Percentiles rank a stretch among this genome's conserved stretches.
These are phyloP conservation scores for Brachypterus glaber DNA, from an alignment of 2,888 invertebrate species.

Conservation along the genomic window DNA sequence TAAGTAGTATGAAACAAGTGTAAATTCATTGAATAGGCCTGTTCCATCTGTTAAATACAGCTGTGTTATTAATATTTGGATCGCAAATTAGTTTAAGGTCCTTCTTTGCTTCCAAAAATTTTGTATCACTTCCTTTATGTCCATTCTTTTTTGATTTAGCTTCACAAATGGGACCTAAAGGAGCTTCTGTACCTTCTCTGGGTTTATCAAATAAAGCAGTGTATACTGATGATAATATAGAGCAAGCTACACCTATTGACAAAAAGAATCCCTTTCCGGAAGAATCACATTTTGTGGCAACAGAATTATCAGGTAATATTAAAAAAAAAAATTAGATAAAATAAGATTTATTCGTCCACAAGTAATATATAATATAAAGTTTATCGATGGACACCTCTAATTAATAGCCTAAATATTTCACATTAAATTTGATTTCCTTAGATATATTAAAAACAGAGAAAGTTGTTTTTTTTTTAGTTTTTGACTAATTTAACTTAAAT, in stretches of 20 bases:
- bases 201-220: constrained; percentile 95
- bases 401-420: too few relatives aligned
- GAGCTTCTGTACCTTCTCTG: constrained; percentile 87
- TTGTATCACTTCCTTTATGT: too few relatives aligned
- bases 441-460: too few relatives aligned
- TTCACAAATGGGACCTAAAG: constrained; percentile 59
- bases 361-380: too few relatives aligned
- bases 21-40: not conserved
- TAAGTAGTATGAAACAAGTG: too few relatives aligned
- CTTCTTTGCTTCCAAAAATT: too few relatives aligned
- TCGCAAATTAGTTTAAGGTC: constrained; percentile 12
- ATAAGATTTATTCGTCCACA: not conserved
- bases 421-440: too few relatives aligned
- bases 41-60: not conserved
- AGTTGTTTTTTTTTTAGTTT: constrained; percentile 8
- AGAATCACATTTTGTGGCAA: constrained; percentile 50
- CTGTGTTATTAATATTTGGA: constrained; percentile 5
- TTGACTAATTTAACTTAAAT: too few relatives aligned
- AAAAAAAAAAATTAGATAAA: constrained; percentile 4
- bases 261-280: constrained; percentile 53
- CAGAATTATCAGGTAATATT: constrained; percentile 40
- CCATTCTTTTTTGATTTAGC: constrained; percentile 34
- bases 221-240: constrained; percentile 47
- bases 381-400: too few relatives aligned
- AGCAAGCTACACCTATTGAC: constrained; percentile 29